Base-by-base conservation (phyloP, 1,140 invertebrate species). In the Drosophila repletoides region DNA sequence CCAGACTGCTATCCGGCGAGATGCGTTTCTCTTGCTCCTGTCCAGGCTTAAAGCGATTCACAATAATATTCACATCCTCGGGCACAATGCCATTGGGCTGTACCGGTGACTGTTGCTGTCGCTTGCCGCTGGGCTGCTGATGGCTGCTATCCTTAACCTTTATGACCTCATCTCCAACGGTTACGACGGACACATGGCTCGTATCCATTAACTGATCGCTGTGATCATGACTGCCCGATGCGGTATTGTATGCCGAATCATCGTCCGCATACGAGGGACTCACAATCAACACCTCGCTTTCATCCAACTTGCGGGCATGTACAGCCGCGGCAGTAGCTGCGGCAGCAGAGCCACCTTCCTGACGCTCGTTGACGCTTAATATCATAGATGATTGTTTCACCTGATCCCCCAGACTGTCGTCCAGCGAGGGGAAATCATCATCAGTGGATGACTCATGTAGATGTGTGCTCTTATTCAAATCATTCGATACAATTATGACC, bases 121-220 rank as follows among this genome's bases (percentile, higher is more conserved):
- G 19, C 28, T n/a, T n/a, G 6, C n/a, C 38, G 28, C 19, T 58
- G 7, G 73, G 88, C 36, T 77, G 75, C 56, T 90, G 75, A 24
- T 90, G 73, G 60, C 89, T 88, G 21, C 93, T 93, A 88, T 95
- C 94, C 55, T 94, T 94, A 3, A 95, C 95, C 67, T 93, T 92
- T 10, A 95, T 93, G 6, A 69, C 79, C 67, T 95, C 94, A 65
- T 96, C 95, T 55, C 96, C 96, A 1, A 97, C 96, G 3, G 95
- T 96, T 21, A 97, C 96, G 21, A 97, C 96, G 1, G 96, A 97
- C 21, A 97, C 95, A 88, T 97, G 96, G 90, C 95, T 97, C 61
- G 94, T 96, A 88, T 96, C 95, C 60, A 91, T 76, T 6, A 76
- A 24, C 3, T 88, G 77, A 41, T 88, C 80, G 34, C 80, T 89